phyloP scores from a whole-genome alignment of 2,797 vertebrate genomes.

The Lepilemur ruficaudatus region DNA sequence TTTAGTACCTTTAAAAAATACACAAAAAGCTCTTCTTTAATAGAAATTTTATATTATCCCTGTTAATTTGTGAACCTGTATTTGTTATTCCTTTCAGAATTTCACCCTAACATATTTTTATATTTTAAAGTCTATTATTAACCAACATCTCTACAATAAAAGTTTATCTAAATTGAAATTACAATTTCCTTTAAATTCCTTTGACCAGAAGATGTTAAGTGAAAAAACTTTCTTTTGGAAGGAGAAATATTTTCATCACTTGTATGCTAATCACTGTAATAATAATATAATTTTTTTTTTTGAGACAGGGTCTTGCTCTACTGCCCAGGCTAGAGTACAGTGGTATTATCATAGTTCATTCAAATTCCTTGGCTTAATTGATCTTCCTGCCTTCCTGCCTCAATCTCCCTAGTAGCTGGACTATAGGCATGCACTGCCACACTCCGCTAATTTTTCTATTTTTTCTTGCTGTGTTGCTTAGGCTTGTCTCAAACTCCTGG shows the following conservation, averaged over 20 bases:
- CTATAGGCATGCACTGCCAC: background rate
- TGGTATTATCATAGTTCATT: background rate
- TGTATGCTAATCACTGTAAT: background rate
- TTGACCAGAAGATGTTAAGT: background rate
- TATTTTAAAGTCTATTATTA: background rate
- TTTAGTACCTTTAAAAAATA: background rate
- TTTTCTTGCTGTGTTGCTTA: background rate
- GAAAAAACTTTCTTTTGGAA: background rate
- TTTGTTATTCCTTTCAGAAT: background rate
- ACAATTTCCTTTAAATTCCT: conserved; percentile 21
- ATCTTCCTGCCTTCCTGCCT: background rate
- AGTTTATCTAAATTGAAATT: conserved; percentile 16
- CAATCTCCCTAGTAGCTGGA: background rate
- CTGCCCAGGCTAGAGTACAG: background rate
- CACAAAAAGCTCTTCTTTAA: background rate
- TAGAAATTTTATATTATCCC: background rate
- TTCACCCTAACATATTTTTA: conserved; percentile 7
- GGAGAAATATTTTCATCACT: conserved; percentile 25
- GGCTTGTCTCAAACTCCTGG: background rate
- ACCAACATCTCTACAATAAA: background rate
- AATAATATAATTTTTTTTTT: background rate
- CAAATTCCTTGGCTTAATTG: background rate
- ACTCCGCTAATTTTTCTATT: background rate
- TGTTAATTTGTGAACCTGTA: background rate
- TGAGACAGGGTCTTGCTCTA: background rate